phyloP scores from a whole-genome alignment of 2,888 invertebrate species.

The Agrotis clavis region DNA sequence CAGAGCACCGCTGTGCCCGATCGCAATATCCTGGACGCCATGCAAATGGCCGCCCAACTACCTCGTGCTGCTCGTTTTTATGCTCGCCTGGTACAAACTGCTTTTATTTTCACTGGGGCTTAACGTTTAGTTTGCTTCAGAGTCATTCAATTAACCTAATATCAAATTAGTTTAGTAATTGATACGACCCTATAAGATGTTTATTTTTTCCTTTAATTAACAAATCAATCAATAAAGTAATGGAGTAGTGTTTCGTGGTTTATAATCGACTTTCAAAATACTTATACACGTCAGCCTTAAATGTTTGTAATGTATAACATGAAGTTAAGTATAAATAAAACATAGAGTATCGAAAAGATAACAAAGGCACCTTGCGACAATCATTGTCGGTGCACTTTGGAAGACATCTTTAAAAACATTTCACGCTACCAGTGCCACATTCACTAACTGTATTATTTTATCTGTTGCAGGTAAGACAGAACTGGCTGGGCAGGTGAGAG shows the following conservation, averaged over 20 bases:
- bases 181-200: neutral
- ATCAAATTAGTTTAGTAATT: conserved; percentile 7
- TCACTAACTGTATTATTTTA: conserved; percentile 79
- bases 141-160: conserved; percentile 28
- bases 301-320: too few species aligned
- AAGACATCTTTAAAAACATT: conserved; percentile 52
- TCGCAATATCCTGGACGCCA: conserved; percentile 72
- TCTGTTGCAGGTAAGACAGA: conserved; percentile 85
- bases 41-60: conserved; percentile 70
- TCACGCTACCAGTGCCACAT: conserved; percentile 58
- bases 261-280: conserved; percentile 1
- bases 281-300: too few species aligned
- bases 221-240: neutral
- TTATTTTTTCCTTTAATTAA: neutral
- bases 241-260: conserved; percentile 1
- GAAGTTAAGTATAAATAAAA: too few species aligned
- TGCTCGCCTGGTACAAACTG: conserved; percentile 68
- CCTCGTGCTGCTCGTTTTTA: conserved; percentile 66
- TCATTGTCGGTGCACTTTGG: conserved; percentile 23
- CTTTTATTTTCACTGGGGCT: conserved; percentile 54
- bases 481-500: conserved; percentile 80
- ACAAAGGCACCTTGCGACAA: conserved; percentile 19
- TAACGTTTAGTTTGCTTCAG: conserved; percentile 22
- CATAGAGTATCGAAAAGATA: conserved; percentile 26
- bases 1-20: conserved; percentile 59